Base-by-base conservation (phyloP, 2,888 invertebrate genomes). In the Tortricodes alternella region DNA sequence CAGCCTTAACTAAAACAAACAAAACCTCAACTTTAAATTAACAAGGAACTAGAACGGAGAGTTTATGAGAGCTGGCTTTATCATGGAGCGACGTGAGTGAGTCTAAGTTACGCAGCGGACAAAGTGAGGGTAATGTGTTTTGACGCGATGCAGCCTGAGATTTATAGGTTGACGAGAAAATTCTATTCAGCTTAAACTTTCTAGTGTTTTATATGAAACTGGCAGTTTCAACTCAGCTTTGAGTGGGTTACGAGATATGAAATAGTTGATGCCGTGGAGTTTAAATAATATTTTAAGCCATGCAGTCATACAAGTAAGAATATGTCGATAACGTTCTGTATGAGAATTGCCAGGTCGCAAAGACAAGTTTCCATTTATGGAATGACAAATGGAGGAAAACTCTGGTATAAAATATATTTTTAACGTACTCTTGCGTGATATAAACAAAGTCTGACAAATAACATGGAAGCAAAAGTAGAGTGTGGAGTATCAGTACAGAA, bases 61-160 rank as follows among this genome's bases (percentile, higher is more conserved):
- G 56, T 50, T 49, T 56, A 56, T 49, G 56, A 56, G 49, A 37
- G 35, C 48, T 16, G 21, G 56, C 37, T 37, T 50, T 44, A 50
- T 48, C 53, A 27, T 7, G 27, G 23, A 50, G 39, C 21, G 41
- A 44, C 41, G 55, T 43, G 56, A 43, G 55, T 43, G 56, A 43
- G 55, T 16, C 29, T 1, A 43, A 50, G 62, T 65, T 63, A 65
- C 69, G 56, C 56, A 56, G 35, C 49, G 71, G 70, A 64, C 64
- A 65, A 56, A 62, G 65, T 61, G 64, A 62, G 59, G 65, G 65
- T 71, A 72, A 74, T 76, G 68, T 71, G 66, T 71, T 69, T 65
- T 67, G 69, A 64, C 64, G 65, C 56, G 46, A 58, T 50, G 53
- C 51, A 43, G 44, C 46, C 56, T 11, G 59, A 57, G 57, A 56